Evolutionary conservation across 30 jellyfish, hydroid and myxozoan genomes (phyloP).

Genomic region (Aurelia sp.): DNA sequence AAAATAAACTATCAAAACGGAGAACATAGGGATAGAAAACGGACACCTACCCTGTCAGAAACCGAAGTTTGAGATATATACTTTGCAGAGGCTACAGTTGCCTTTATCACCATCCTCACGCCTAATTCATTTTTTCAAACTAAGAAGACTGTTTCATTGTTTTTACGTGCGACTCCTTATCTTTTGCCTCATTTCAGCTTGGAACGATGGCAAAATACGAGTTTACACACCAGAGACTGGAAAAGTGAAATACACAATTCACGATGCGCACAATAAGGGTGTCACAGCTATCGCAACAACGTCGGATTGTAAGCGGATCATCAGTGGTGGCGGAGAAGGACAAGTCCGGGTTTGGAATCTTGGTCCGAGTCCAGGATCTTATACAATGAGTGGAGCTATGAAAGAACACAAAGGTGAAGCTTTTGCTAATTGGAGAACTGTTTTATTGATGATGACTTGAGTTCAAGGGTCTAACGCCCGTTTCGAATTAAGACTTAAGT

Average conservation of each 20-base stretch:
- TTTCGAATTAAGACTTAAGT: no score
- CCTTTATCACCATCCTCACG: no score
- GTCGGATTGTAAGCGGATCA: conserved; percentile 70
- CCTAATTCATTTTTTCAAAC: no score
- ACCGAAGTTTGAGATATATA: no score
- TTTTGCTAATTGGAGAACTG: background rate
- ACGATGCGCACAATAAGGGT: conserved; percentile 98
- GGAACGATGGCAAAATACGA: conserved; percentile 97
- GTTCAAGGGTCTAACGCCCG: no score
- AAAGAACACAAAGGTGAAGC: conserved; percentile 90
- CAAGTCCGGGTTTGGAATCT: conserved; percentile 96
- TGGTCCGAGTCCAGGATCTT: conserved; percentile 43
- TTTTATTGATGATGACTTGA: background rate
- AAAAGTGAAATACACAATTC: conserved; percentile 74
- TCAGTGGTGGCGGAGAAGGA: conserved; percentile 99
- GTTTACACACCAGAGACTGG: conserved; percentile 94
- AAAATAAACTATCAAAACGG: no score
- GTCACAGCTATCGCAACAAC: conserved; percentile 94
- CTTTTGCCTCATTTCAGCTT: conserved; percentile 57
- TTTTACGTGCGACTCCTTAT: background rate
- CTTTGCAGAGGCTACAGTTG: no score
- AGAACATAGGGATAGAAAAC: no score
- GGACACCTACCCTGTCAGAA: no score
- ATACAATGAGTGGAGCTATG: conserved; percentile 83
- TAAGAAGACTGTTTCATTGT: no score